These are phyloP conservation scores for Tragelaphus oryx DNA, from an alignment of 2,797 vertebrate genomes.

Conservation along the genomic window DNA sequence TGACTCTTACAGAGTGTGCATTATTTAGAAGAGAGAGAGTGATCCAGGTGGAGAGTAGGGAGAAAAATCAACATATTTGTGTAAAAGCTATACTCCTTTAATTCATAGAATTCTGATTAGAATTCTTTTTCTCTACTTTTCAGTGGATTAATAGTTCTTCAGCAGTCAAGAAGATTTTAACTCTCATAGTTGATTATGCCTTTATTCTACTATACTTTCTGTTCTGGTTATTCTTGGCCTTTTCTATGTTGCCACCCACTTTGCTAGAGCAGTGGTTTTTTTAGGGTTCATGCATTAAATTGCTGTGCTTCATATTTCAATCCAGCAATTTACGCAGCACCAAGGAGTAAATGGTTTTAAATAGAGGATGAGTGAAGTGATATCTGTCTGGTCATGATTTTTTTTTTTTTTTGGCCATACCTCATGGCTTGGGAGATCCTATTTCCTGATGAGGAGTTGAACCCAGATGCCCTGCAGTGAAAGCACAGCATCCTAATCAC, in stretches of 20 bases:
- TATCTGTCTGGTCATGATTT: background rate
- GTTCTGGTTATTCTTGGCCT: background rate
- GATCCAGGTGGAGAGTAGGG: background rate
- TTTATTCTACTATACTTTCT: background rate
- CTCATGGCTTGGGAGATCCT: background rate
- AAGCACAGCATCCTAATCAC: background rate
- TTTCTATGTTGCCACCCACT: background rate
- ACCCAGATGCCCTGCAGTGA: background rate
- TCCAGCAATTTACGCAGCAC: background rate
- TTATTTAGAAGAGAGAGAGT: background rate
- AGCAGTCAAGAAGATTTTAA: background rate
- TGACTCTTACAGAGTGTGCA: background rate
- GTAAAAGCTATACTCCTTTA: background rate
- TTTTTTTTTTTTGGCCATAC: background rate
- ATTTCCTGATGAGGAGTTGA: background rate
- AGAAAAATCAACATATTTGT: background rate
- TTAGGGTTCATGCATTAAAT: background rate
- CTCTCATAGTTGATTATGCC: background rate
- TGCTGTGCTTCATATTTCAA: background rate
- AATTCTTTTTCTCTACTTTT: background rate
- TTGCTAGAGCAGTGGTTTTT: background rate
- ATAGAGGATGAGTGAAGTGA: background rate
- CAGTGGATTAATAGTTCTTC: background rate
- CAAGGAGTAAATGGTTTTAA: background rate
- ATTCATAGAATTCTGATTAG: background rate